Base-by-base conservation (phyloP, 1,140 invertebrate species). In the Cyclina sinensis region DNA sequence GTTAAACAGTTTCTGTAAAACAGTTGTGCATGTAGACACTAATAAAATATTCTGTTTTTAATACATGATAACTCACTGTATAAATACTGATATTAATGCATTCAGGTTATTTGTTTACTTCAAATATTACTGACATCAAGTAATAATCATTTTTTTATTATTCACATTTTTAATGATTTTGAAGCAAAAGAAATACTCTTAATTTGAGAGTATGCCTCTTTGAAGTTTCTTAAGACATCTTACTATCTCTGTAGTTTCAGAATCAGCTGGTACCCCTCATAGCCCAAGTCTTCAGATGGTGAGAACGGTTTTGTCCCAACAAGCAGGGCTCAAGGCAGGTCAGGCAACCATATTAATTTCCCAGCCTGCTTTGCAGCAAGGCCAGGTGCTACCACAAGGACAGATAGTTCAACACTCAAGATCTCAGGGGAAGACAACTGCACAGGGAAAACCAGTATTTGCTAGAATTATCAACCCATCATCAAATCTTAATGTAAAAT, bases 281-380 rank as follows among this genome's bases (percentile, higher is more conserved):
- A 86, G 74, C 37, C 93, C 92, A 83, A 93, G 93, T 57, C 88
- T 94, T 37, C 94, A 94, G 89, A 89, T 94, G 30, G 90, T 94
- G 57, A 90, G 91, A 82, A 94, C 94, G 18, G 93, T 94, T 2
- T 81, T 94, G 30, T 92, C 93, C n/a, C 93, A 93, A 54, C 91
- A 91, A 39, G 92, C 90, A n/a, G 91, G 88, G 21, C 85, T 93
- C 7, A 94, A 93, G 57, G 90, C 93, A 12, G 93, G 92, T 4
- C 93, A 94, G 74, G 91, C 94, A 14, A 94, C 94, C 35, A 92
- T 95, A 39, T 89, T 95, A 5, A 93, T 94, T n/a, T 93, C 94
- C 48, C 94, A 94, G 86, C 91, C 92, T n/a, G 80, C 90, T 0
- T 48, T 92, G 39, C 91, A 92, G 57, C 93, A 93, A 62, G 82